A percentile compares a stretch with the other conserved stretches of the same genome.
These are phyloP conservation scores for Sitta carolinensis DNA, from an alignment of 2,797 vertebrate genomes.

Conservation along the genomic window DNA sequence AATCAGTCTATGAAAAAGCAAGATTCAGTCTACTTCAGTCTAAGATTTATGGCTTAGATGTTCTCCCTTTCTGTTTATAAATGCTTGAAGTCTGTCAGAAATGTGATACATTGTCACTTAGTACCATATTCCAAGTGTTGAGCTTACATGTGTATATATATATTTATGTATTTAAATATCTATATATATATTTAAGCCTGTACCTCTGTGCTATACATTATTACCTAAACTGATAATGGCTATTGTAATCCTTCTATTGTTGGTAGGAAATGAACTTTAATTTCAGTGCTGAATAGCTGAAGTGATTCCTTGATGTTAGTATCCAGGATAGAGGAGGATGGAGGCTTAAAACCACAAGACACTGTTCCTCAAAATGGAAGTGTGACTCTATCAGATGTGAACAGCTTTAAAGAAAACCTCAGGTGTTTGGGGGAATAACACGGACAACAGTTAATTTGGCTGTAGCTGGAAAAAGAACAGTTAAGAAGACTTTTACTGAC, in stretches of 20 bases:
- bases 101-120: background rate
- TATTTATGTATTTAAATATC: background rate
- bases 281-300: background rate
- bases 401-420: background rate
- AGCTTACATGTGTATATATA: background rate
- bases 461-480: background rate
- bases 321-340: background rate
- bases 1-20: background rate
- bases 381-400: background rate
- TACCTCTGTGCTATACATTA: background rate
- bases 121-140: background rate
- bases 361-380: background rate
- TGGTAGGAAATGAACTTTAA: background rate
- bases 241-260: background rate
- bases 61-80: background rate
- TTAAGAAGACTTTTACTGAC: background rate
- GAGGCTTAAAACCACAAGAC: background rate
- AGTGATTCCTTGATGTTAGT: background rate
- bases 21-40: background rate
- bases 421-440: background rate
- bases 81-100: background rate
- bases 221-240: background rate
- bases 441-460: background rate
- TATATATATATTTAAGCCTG: background rate
- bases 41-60: background rate